A percentile compares a stretch with the other conserved stretches of the same genome.
Conservation (phyloP, 2,797 vertebrate species). For the Prunella strophiata region DNA sequence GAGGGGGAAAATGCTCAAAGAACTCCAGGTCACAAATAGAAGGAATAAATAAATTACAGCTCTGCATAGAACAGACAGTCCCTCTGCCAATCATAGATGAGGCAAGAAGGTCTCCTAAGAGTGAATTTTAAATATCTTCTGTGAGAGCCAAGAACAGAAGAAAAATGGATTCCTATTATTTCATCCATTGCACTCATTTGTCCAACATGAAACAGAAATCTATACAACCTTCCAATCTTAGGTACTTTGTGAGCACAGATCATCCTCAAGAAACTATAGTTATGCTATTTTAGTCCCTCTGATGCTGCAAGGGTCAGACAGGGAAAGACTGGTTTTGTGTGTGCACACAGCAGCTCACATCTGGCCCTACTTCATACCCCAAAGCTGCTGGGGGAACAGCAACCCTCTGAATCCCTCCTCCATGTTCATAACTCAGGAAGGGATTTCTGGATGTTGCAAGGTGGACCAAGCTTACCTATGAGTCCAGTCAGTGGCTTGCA, state of each 20-base stretch:
- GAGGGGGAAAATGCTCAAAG: not conserved
- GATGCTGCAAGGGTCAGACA: not conserved
- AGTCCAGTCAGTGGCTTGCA: not conserved
- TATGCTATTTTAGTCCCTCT: not conserved
- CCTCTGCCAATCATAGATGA: not conserved
- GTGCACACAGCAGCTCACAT: not conserved
- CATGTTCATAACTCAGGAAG: not conserved
- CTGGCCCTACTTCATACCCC: not conserved
- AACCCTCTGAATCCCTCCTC: not conserved
- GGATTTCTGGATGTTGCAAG: not conserved
- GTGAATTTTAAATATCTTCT: constrained; percentile 4
- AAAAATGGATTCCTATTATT: not conserved
- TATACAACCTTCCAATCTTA: not conserved
- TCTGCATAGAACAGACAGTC: not conserved
- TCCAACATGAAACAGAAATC: not conserved
- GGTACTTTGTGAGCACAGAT: not conserved
- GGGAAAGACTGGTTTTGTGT: not conserved
- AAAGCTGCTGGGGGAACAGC: not conserved
- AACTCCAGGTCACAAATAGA: not conserved
- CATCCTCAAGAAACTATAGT: not conserved
- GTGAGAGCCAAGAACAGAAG: not conserved
- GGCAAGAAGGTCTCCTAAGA: not conserved
- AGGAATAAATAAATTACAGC: constrained; percentile 41
- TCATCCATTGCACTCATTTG: not conserved
- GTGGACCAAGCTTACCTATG: not conserved